phyloP scores from a whole-genome alignment of 2,888 invertebrate species.

The Mythimna lalbum region DNA sequence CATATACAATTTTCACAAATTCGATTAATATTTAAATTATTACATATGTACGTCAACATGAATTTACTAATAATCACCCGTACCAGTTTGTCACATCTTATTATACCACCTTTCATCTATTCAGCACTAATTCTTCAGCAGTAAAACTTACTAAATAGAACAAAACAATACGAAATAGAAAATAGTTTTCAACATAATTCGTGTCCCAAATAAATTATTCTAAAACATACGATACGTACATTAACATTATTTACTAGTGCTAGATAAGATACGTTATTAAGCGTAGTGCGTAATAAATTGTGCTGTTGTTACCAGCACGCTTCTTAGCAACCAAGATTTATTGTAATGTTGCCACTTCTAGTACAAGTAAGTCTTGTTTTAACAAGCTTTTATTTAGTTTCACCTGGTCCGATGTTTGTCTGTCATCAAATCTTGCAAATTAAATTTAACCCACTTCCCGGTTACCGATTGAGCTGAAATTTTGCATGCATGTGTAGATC shows the following conservation, averaged over 20 bases:
- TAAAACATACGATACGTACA: slow-evolving; percentile 16
- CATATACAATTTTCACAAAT: too few relatives aligned
- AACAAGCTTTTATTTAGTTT: too few relatives aligned
- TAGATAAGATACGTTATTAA: slow-evolving; percentile 44
- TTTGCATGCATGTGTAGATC: too few relatives aligned
- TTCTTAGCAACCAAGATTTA: slow-evolving; percentile 35
- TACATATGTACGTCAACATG: too few relatives aligned
- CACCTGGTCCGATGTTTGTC: too few relatives aligned
- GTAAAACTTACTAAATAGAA: background rate
- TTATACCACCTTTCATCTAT: background rate
- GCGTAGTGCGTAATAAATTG: slow-evolving; percentile 37
- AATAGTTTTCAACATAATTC: slow-evolving; percentile 7
- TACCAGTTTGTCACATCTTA: too few relatives aligned
- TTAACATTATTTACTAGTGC: slow-evolving; percentile 40
- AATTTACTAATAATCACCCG: too few relatives aligned
- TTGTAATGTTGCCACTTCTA: slow-evolving; percentile 27
- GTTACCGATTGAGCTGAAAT: too few relatives aligned
- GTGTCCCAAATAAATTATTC: slow-evolving; percentile 25
- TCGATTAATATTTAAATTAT: too few relatives aligned
- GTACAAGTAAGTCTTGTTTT: background rate
- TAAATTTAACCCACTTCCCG: too few relatives aligned
- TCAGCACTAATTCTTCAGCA: too few relatives aligned
- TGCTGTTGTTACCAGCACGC: slow-evolving; percentile 13
- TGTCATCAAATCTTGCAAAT: too few relatives aligned
- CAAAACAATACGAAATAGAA: background rate